Evolutionary conservation across 1,140 invertebrate genomes (phyloP), one percentile per base, ranked within the genome.

Genomic region (Bombus ignitus): DNA sequence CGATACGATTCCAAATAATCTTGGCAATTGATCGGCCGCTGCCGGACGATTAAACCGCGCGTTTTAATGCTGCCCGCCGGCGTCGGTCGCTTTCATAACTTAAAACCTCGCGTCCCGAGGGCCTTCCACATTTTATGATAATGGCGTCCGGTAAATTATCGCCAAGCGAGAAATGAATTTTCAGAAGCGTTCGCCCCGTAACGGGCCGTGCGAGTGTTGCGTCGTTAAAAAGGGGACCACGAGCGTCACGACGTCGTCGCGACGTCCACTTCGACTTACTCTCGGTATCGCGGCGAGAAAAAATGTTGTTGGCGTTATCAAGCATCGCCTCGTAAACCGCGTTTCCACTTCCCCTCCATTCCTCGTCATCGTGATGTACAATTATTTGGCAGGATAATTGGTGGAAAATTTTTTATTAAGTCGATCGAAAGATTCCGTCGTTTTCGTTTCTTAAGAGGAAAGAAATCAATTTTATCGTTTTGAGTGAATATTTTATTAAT

Each of bases 1-100:
- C 90, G 85, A 90, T 91, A 90, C 89, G 83, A 77, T 91, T 90
- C 74, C 90, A 68, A 89, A 90, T 90, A 91, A 91, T 91, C 89
- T 91, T 59, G 76, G 72, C 85, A 91, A 91, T 87, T 89, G 87
- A 91, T 91, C 89, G 87, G 70, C 70, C 62, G 70, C 83, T 59
- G 72, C 53, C 68, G 44, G 59, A 59, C 81, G 66, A 90, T 91
- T 91, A 91, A 91, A 90, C 79, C 35, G 82, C 32, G 82, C 79
- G 80, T 83, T 91, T 91, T 91, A 91, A 87, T 91, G 76, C 85
- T 87, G 71, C 37, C 77, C 77, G 81, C 53, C 65, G 73, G 77
- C 82, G 53, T 70, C n/a, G 76, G 72, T 53, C 85, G 87, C 65
- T 91, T 91, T 91, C 89, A 87, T 91, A 91, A 91, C 65, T 89